phyloP scores from a whole-genome alignment of 2,113 vertebrate genomes.

The Pteronura brasiliensis region DNA sequence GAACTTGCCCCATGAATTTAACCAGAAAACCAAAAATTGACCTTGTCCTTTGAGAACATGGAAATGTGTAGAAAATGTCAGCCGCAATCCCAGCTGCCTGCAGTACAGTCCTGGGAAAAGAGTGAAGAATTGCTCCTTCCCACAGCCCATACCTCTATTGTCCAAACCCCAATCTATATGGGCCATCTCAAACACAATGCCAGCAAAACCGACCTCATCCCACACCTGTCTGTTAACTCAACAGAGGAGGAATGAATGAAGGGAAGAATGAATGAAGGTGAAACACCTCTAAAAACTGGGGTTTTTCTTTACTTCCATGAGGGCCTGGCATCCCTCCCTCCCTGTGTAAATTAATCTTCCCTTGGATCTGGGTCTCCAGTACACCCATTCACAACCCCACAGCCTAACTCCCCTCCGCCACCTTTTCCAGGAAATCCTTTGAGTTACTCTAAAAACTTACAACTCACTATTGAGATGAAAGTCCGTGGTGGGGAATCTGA shows the following conservation, averaged over 20 bases:
- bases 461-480: not conserved
- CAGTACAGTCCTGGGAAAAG: not conserved
- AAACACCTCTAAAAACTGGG: not conserved
- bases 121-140: not conserved
- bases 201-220: constrained; percentile 2
- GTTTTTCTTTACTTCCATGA: not conserved
- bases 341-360: constrained; percentile 33
- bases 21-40: not conserved
- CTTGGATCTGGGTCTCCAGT: not conserved
- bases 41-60: not conserved
- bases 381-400: not conserved
- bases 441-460: constrained; percentile 24
- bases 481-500: not conserved
- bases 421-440: constrained; percentile 28
- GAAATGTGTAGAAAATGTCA: not conserved
- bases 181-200: constrained; percentile 28
- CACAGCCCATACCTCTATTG: not conserved
- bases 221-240: not conserved
- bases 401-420: not conserved
- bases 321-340: not conserved
- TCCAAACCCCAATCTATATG: not conserved
- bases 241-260: not conserved
- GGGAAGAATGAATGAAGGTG: not conserved
- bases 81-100: not conserved
- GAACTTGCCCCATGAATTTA: not conserved